These are phyloP conservation scores for Telenomus remus DNA, from an alignment of 1,140 invertebrate genomes.

Conservation along the genomic window DNA sequence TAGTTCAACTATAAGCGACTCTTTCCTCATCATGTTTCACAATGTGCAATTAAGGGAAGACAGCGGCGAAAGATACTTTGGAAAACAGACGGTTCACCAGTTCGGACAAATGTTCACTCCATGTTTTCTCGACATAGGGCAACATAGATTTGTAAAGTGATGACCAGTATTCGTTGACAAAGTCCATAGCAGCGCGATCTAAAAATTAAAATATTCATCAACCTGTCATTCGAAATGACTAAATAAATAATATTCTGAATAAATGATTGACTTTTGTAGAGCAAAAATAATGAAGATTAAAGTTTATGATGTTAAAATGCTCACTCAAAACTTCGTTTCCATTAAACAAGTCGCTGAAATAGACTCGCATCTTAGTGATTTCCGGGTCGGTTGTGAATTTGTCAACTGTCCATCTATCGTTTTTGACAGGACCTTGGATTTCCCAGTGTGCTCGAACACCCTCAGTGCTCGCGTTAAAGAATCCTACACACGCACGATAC, in stretches of 20 bases:
- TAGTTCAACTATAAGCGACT: too few species aligned
- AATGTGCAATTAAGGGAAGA: conserved; percentile 73
- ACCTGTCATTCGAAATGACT: too few species aligned
- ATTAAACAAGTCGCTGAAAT: conserved; percentile 77
- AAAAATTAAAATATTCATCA: conserved; percentile 3
- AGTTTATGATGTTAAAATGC: conserved; percentile 51
- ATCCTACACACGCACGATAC: conserved; percentile 63
- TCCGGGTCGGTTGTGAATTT: conserved; percentile 80
- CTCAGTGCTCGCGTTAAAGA: conserved; percentile 69
- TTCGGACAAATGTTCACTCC: conserved; percentile 70
- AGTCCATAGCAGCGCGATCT: conserved; percentile 75
- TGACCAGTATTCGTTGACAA: conserved; percentile 79
- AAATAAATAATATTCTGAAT: too few species aligned
- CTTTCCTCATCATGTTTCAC: too few species aligned
- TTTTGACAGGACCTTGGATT: conserved; percentile 62
- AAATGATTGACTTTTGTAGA: too few species aligned
- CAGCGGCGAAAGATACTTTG: conserved; percentile 66
- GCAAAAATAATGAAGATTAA: not conserved
- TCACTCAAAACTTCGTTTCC: conserved; percentile 78
- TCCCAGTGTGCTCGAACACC: conserved; percentile 61
- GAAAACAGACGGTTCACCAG: conserved; percentile 66
- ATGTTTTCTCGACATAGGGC: conserved; percentile 74
- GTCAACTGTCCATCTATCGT: conserved; percentile 73
- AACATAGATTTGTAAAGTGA: conserved; percentile 76
- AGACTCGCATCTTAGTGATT: conserved; percentile 76